Base-by-base conservation (phyloP, 2,888 invertebrate species). In the Lasioglossum morio region DNA sequence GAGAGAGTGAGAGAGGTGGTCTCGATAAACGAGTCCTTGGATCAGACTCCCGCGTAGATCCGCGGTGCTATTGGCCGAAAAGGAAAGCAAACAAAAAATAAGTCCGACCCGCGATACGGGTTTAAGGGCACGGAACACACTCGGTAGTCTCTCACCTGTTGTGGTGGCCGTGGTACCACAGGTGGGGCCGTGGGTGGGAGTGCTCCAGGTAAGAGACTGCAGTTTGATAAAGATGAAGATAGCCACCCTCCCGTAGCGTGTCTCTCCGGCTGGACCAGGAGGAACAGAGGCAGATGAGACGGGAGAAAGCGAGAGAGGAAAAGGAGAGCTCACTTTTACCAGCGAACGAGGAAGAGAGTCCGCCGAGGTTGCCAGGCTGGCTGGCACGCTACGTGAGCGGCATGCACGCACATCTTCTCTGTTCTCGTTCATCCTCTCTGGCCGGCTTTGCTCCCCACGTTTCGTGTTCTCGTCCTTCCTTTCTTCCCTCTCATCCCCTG, bases 301-400 rank as follows among this genome's bases (percentile, higher is more conserved):
- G 53, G 73, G 76, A 81, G 78, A 79, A 40, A 77, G 74, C 46
- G 75, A 81, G 66, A 77, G 76, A 83, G 78, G 72, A 80, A 40
- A 82, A 83, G 69, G 85, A 70, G 85, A 73, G 85, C 85, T 87
- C 85, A 81, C 85, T 89, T 89, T 85, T 88, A 85, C 85, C 82
- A 72, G 63, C 77, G 46, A 66, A 80, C 73, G 86, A 86, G 79
- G 82, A 74, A 82, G 77, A 80, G 89, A 87, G 88, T 82, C 76
- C 75, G 73, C 43, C 7, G 34, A 85, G 86, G 84, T 84, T 89
- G 88, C 85, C 88, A 90, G 91, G 78, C 88, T 89, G 90, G 90
- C 92, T 91, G 92, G 92, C 94, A 94, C 93, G 93, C 94, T 94
- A 94, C 94, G 94, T 94, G 94, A 94, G 93, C 93, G 87, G 94